Evolutionary conservation across 1,140 invertebrate species (phyloP).

Genomic region (Scaptomyza montana): DNA sequence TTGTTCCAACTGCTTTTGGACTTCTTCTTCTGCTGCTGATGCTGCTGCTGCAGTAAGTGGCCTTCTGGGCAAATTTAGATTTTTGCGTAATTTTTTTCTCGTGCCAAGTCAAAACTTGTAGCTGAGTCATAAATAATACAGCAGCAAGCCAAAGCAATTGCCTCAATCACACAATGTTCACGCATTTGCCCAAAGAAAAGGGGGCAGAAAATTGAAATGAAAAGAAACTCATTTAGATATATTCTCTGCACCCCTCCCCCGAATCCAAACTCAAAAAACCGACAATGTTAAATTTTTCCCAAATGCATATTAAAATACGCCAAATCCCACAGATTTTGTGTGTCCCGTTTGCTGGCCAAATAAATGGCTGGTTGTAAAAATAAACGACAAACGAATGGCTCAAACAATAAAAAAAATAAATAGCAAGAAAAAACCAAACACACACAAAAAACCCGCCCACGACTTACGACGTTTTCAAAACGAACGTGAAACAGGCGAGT

Average conservation of each 20-base stretch:
- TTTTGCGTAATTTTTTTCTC: constrained; percentile 71
- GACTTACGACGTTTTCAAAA: constrained; percentile 60
- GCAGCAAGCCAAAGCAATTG: constrained; percentile 40
- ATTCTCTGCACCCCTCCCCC: background rate
- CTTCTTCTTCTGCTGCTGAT: background rate
- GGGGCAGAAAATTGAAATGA: constrained; percentile 66
- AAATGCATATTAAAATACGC: constrained; percentile 82
- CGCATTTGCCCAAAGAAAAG: constrained; percentile 53
- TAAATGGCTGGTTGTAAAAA: constrained; percentile 76
- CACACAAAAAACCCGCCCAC: constrained; percentile 7
- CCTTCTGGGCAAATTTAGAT: constrained; percentile 76
- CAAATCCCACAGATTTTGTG: constrained; percentile 36
- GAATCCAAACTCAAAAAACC: background rate
- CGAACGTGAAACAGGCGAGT: constrained; percentile 37
- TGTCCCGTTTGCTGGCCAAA: constrained; percentile 64
- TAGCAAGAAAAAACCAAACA: constrained; percentile 22
- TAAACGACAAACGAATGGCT: constrained; percentile 78
- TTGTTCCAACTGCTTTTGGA: background rate
- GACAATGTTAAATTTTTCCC: constrained; percentile 63
- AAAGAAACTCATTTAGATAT: constrained; percentile 67
- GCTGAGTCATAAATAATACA: constrained; percentile 63
- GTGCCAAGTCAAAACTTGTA: constrained; percentile 59
- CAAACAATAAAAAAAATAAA: constrained; percentile 61
- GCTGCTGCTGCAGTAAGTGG: constrained; percentile 52
- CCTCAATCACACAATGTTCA: constrained; percentile 62